phyloP scores from a whole-genome alignment of 2,113 vertebrate species.

The Hemichromis elongatus region DNA sequence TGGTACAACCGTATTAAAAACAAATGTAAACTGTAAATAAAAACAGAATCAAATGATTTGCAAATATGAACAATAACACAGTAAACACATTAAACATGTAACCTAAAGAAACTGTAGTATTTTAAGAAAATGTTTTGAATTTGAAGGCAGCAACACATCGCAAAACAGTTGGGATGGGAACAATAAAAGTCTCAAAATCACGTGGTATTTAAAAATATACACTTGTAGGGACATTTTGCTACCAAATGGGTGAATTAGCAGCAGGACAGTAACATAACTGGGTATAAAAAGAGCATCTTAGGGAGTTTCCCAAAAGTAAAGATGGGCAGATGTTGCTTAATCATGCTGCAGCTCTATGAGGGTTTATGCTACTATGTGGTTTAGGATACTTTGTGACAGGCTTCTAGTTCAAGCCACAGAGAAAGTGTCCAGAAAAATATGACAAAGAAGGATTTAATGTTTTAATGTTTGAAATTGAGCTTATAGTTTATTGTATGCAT shows the following conservation, averaged over 20 bases:
- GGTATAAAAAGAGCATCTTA: too few species aligned
- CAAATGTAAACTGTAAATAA: neutral
- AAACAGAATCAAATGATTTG: neutral
- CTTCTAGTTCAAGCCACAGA: neutral
- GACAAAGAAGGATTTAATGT: neutral
- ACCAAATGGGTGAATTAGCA: too few species aligned
- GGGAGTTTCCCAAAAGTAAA: too few species aligned
- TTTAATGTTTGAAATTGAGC: neutral
- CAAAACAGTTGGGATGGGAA: neutral
- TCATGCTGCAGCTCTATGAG: too few species aligned
- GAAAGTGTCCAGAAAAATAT: neutral
- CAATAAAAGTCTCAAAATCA: neutral
- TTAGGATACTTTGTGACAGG: neutral
- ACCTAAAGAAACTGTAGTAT: neutral
- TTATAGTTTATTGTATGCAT: neutral
- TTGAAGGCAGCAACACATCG: too few species aligned
- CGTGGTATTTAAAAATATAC: neutral
- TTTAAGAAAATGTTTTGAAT: neutral
- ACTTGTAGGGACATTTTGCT: neutral
- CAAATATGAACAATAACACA: neutral
- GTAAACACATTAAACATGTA: neutral
- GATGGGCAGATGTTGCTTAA: too few species aligned
- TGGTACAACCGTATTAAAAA: neutral
- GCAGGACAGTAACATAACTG: too few species aligned
- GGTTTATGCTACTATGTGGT: too few species aligned